Base-by-base conservation (phyloP, 2,797 vertebrate species). In the Merluccius polli region DNA sequence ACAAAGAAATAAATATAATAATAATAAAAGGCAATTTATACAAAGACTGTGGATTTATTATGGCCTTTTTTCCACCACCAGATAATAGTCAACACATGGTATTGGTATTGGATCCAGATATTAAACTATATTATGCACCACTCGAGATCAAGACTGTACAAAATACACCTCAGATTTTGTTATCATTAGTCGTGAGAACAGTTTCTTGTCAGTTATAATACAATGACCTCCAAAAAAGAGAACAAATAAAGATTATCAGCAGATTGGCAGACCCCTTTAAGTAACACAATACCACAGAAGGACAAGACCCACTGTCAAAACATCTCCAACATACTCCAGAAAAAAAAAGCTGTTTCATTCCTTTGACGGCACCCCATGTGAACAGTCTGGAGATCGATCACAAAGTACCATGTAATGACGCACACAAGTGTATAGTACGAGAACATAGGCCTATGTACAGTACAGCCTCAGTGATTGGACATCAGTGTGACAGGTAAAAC, bases 1-100 rank as follows among this genome's bases (percentile, higher is more conserved):
- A 9, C 52, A 59, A n/a, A 38, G 4, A n/a, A 52, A 59, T 24
- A 24, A 38, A 18, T 48, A 18, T 21, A 48, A 30, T 32, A 3
- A 13, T 21, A 70, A 33, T 24, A 70, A 31, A 32, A 32, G 69
- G 29, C 29, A 21, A 68, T 15, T 10, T 68, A 68, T 68, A 82
- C 88, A 87, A 90, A 90, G 79, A 83, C 85, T 73, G 82, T 82
- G 81, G 79, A 68, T 92, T 93, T 92, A 92, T 88, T 92, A 85
- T 86, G 88, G 84, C 87, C 88, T 83, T 59, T n/a, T 78, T 86
- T 82, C 83, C 84, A 87, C 83, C 83, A 89, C 84, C 86, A 81
- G 87, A 90, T 73, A 86, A 59, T 87, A 88, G 90, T 88, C 84
- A 84, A 86, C 87, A 89, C 68, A n/a, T 70, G 70, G 75, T 84